These are phyloP conservation scores for Phylloscopus trochiloides DNA, from an alignment of 2,113 vertebrate species.

Conservation along the genomic window DNA sequence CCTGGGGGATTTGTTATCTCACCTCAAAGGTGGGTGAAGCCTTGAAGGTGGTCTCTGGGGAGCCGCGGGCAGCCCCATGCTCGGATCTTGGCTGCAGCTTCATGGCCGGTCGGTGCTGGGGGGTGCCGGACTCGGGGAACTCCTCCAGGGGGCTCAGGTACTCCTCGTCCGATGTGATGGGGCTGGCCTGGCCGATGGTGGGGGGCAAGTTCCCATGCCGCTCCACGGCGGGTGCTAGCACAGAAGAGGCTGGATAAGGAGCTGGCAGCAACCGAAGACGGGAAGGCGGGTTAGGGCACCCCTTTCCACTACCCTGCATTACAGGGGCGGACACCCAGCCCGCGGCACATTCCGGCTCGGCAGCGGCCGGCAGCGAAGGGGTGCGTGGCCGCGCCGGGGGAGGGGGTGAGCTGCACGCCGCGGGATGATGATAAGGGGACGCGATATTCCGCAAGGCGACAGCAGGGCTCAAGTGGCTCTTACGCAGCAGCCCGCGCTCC, in stretches of 20 bases:
- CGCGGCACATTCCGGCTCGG: background rate
- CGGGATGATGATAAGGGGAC: slow-evolving; percentile 32
- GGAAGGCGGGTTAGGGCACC: background rate
- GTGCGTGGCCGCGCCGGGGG: background rate
- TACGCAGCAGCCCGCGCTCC: slow-evolving; percentile 51
- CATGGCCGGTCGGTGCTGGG: slow-evolving; percentile 68
- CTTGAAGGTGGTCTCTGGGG: slow-evolving; percentile 81
- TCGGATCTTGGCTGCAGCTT: slow-evolving; percentile 68
- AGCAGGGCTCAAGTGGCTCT: slow-evolving; percentile 66
- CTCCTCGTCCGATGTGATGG: slow-evolving; percentile 96
- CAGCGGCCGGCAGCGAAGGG: background rate
- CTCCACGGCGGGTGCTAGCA: slow-evolving; percentile 48
- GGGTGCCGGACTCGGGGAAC: slow-evolving; percentile 79
- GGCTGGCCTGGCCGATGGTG: slow-evolving; percentile 85
- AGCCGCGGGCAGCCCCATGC: slow-evolving; percentile 36
- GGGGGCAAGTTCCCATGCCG: slow-evolving; percentile 68
- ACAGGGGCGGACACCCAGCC: background rate
- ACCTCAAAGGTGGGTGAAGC: slow-evolving; percentile 93
- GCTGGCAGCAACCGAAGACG: background rate
- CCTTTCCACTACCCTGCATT: background rate
- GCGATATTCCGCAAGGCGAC: slow-evolving; percentile 51
- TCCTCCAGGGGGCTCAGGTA: slow-evolving; percentile 97
- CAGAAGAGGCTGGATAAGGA: background rate
- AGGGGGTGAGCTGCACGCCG: background rate
- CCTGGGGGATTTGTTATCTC: background rate